Conservation (phyloP, 2,888 invertebrate genomes). For the Thelaira solivaga region DNA sequence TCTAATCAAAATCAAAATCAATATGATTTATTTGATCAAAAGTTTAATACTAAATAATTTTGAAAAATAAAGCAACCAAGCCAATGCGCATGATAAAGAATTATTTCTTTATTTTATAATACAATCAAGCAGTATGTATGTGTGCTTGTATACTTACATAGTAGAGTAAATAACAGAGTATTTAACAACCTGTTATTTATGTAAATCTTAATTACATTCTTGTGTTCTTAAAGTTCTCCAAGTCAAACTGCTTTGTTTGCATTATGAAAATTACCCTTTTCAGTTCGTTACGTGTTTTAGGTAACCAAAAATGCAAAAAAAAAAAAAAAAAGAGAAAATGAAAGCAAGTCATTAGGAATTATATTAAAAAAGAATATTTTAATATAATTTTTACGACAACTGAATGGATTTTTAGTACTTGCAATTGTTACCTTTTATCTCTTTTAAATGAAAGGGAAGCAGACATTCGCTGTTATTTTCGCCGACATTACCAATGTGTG, state of each 20-base stretch:
- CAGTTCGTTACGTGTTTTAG: not conserved
- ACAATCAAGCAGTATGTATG: too few relatives aligned
- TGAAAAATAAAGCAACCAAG: too few relatives aligned
- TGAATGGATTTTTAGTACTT: constrained; percentile 20
- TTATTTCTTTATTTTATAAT: too few relatives aligned
- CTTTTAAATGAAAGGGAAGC: constrained; percentile 19
- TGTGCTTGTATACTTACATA: too few relatives aligned
- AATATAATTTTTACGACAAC: constrained; percentile 49
- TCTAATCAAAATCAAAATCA: too few relatives aligned
- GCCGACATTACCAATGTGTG: not conserved
- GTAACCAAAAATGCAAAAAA: not conserved
- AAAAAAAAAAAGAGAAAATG: not conserved
- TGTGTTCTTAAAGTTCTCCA: not conserved
- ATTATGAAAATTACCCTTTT: constrained; percentile 2
- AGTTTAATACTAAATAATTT: too few relatives aligned
- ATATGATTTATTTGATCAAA: too few relatives aligned
- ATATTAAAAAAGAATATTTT: constrained; percentile 28
- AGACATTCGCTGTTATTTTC: constrained; percentile 10
- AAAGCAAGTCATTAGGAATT: constrained; percentile 32
- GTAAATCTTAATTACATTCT: not conserved
- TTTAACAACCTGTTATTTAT: not conserved
- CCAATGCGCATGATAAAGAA: too few relatives aligned
- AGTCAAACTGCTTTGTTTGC: not conserved
- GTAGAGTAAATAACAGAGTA: too few relatives aligned
- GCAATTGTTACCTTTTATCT: constrained; percentile 25